Evolutionary conservation across 2,797 vertebrate species (phyloP), one percentile per base, ranked within the genome.

Genomic region (Amblyraja radiata): DNA sequence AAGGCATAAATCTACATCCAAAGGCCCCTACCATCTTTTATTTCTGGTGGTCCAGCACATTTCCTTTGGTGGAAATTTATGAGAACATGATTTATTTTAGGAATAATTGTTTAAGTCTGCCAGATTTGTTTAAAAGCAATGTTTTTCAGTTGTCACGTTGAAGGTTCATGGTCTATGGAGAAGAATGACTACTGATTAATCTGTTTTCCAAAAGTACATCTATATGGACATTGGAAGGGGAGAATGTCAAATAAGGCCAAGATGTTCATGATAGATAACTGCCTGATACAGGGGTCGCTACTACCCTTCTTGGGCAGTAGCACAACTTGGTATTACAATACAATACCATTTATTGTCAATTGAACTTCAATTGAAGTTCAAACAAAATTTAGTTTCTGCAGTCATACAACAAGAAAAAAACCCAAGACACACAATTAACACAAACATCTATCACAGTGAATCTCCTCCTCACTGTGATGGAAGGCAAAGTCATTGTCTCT

Each of bases 21-120:
- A 90, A 73, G 65, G 83, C 25, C 28, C 58, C 68, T 39, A 46
- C 36, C 32, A 90, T 39, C 21, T 36, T 39, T 90, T 73, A 39
- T 90, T 46, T 65, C 63, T 71, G 36, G 65, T 25, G 18, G 65
- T 90, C 63, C 32, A 71, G 65, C 16, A 18, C 46, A 18, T 39
- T 81, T 81, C 1, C 65, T 90, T 90, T 90, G 68, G 65, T 90
- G 68, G 32, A 90, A 25, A 71, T 88, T 46, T 32, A 65, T 68
- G 13, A 32, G 71, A 36, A 25, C 65, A 81, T 11, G 21, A 18
- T 81, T 81, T 86, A 63, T 86, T 86, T n/a, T 63, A 28, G 61
- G 11, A 63, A 86, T n/a, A 13, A n/a, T 61, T 86, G n/a, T 83
- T 58, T 46, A 83, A 11, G 9, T 58, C 80, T 10, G 54, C 21